Evolutionary conservation across 2,113 vertebrate genomes (phyloP).

Genomic region (Myiozetetes cayanensis): DNA sequence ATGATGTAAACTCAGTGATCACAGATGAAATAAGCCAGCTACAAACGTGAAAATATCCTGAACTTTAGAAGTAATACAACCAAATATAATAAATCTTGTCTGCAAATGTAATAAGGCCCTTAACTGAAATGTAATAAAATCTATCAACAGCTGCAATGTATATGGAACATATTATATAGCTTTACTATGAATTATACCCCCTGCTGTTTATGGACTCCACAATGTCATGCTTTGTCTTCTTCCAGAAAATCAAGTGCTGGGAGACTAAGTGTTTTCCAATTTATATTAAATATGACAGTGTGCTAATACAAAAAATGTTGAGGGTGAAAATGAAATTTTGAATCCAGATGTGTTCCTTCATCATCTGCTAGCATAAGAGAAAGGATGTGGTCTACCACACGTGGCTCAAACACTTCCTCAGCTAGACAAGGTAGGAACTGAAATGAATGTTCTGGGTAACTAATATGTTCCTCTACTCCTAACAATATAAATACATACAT

Average conservation of each 20-base stretch:
- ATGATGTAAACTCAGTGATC: slow-evolving; percentile 69
- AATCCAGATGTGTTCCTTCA: slow-evolving; percentile 77
- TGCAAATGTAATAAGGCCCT: slow-evolving; percentile 73
- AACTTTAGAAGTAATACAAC: slow-evolving; percentile 73
- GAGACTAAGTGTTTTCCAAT: slow-evolving; percentile 57
- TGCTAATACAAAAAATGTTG: slow-evolving; percentile 69
- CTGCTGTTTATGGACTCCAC: slow-evolving; percentile 70
- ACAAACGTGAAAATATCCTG: slow-evolving; percentile 76
- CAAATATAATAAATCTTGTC: slow-evolving; percentile 77
- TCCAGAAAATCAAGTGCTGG: slow-evolving; percentile 51
- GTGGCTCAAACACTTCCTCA: slow-evolving; percentile 62
- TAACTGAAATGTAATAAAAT: slow-evolving; percentile 80
- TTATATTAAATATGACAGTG: slow-evolving; percentile 76
- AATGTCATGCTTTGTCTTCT: slow-evolving; percentile 76
- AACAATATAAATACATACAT: neutral
- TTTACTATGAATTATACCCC: slow-evolving; percentile 74
- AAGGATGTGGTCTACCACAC: slow-evolving; percentile 66
- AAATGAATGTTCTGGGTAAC: slow-evolving; percentile 51
- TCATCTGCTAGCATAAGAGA: slow-evolving; percentile 54
- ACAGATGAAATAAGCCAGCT: slow-evolving; percentile 71
- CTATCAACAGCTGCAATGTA: slow-evolving; percentile 80
- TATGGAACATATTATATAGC: slow-evolving; percentile 77
- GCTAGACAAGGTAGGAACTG: slow-evolving; percentile 49
- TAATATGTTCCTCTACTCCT: slow-evolving; percentile 38
- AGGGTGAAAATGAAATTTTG: slow-evolving; percentile 74